phyloP scores from a whole-genome alignment of 2,797 vertebrate genomes.

The Chromobotia macracanthus region DNA sequence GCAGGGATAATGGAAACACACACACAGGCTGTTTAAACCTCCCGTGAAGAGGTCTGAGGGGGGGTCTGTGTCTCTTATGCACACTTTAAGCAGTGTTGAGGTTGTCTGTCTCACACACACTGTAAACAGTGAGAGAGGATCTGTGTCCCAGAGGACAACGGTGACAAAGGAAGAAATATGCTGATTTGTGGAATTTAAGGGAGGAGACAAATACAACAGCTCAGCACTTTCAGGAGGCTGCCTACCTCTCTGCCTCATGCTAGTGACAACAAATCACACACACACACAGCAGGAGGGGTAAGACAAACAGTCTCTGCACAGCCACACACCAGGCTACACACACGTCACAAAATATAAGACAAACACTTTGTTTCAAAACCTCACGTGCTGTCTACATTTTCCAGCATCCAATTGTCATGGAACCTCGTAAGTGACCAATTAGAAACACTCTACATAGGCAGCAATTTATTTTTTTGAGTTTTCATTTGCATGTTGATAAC shows the following conservation, averaged over 20 bases:
- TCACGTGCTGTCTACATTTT: neutral
- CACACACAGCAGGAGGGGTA: constrained; percentile 19
- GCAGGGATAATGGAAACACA: constrained; percentile 15
- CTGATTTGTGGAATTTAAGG: constrained; percentile 71
- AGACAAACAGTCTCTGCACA: constrained; percentile 14
- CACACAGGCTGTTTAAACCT: constrained; percentile 3
- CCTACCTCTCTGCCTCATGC: constrained; percentile 58
- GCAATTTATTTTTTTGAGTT: no score
- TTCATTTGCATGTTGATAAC: no score
- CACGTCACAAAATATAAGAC: neutral
- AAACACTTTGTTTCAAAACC: neutral
- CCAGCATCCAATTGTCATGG: no score
- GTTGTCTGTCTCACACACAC: constrained; percentile 1
- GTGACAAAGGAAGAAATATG: constrained; percentile 65
- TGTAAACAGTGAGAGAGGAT: neutral
- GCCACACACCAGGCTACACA: constrained; percentile 65
- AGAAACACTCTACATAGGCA: no score
- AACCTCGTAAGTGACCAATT: no score
- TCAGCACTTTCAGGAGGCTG: constrained; percentile 72
- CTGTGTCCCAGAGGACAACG: constrained; percentile 58
- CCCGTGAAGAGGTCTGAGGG: constrained; percentile 6
- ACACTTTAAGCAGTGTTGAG: neutral
- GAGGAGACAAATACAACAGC: constrained; percentile 67
- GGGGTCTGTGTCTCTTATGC: constrained; percentile 32
- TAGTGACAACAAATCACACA: constrained; percentile 60